These are phyloP conservation scores for Cherax destructor DNA, from an alignment of 1,140 invertebrate genomes.

Conservation along the genomic window DNA sequence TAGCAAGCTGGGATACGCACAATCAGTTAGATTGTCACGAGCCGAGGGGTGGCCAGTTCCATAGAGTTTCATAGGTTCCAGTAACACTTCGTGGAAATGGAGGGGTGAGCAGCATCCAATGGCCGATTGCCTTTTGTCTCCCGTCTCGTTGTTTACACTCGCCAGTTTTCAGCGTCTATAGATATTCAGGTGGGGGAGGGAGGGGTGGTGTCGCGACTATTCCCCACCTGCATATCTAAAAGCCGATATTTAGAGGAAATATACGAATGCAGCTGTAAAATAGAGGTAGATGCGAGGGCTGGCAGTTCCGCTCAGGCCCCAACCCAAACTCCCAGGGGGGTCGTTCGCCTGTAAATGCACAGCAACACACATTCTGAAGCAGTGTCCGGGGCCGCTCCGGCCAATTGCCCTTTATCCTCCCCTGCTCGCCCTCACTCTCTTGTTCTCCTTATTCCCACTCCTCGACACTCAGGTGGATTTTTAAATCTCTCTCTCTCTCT, in stretches of 20 bases:
- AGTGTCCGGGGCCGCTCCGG: constrained; percentile 57
- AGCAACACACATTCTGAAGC: constrained; percentile 69
- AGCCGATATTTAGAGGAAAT: constrained; percentile 56
- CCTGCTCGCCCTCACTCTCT: not conserved
- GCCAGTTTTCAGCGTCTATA: constrained; percentile 49
- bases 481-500: not conserved
- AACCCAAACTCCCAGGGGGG: constrained; percentile 56
- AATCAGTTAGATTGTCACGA: constrained; percentile 64
- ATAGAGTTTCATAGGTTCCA: constrained; percentile 61
- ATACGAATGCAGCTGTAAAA: constrained; percentile 55
- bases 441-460: not conserved
- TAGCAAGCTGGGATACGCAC: constrained; percentile 69
- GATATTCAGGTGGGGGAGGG: not conserved
- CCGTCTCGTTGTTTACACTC: constrained; percentile 45
- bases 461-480: too few relatives aligned
- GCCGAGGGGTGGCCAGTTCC: constrained; percentile 47
- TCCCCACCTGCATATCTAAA: constrained; percentile 35
- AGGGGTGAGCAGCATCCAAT: constrained; percentile 16
- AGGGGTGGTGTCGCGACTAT: constrained; percentile 28
- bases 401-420: constrained; percentile 65
- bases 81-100: constrained; percentile 50
- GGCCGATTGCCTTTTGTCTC: constrained; percentile 44
- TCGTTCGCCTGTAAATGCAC: constrained; percentile 68
- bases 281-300: constrained; percentile 31
- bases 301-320: constrained; percentile 46